These are phyloP conservation scores for Ardeotis arabs DNA, from an alignment of 2,113 vertebrate species.

Conservation along the genomic window DNA sequence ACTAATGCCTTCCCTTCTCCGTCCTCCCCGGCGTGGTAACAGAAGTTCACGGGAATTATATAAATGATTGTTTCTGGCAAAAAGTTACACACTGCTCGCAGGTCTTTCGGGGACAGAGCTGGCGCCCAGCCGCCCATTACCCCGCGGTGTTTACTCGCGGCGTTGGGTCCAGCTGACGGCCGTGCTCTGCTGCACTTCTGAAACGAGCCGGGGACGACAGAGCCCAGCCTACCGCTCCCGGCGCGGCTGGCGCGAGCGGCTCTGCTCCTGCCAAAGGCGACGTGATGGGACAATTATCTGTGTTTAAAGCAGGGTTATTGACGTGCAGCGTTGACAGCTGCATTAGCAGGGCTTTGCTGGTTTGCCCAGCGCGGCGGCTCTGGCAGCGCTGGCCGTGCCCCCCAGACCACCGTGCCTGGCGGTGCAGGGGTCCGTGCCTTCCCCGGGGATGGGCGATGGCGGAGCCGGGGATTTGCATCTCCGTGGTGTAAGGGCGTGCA, in stretches of 20 bases:
- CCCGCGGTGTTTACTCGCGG: rapidly evolving
- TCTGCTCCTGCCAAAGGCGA: neutral
- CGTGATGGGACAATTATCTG: rapidly evolving
- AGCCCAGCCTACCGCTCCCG: neutral
- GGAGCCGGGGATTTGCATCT: neutral
- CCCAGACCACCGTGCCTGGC: rapidly evolving
- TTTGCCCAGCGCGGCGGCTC: neutral
- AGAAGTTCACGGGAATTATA: neutral
- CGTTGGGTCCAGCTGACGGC: neutral
- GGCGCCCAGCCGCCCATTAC: rapidly evolving
- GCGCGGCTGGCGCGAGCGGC: neutral
- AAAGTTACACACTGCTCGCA: neutral
- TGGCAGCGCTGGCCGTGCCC: rapidly evolving
- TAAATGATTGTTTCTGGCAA: neutral
- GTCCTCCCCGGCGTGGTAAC: neutral
- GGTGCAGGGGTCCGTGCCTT: neutral
- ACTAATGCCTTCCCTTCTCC: neutral
- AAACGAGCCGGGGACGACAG: rapidly evolving
- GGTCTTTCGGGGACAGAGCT: neutral
- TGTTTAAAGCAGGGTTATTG: neutral
- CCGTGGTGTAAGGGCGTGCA: neutral
- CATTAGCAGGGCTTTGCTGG: neutral
- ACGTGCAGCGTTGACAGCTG: neutral
- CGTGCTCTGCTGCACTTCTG: neutral
- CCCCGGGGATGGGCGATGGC: neutral